Conservation (phyloP, 2,888 invertebrate genomes). For the Polyommatus icarus region DNA sequence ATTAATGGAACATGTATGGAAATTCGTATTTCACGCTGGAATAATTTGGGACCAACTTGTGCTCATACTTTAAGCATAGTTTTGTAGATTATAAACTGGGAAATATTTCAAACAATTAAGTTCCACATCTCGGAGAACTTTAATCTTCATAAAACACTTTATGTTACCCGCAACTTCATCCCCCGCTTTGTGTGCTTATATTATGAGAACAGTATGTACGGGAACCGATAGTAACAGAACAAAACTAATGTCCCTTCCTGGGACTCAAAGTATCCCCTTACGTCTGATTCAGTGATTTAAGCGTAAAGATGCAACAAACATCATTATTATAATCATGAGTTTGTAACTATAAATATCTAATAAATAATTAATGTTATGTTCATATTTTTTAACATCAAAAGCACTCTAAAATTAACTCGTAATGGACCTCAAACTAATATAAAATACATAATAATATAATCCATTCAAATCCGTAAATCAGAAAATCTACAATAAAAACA, state of each 20-base stretch:
- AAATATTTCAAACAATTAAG: conserved; percentile 7
- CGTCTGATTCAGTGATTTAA: not conserved
- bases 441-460: not conserved
- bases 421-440: not conserved
- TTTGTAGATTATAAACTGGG: not conserved
- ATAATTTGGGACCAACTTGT: not conserved
- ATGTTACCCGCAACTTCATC: not conserved
- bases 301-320: not conserved
- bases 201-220: not conserved
- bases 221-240: too few relatives aligned
- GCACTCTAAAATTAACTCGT: not conserved
- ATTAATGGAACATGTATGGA: conserved; percentile 6
- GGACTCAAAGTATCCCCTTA: not conserved
- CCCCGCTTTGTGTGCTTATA: not conserved
- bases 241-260: too few relatives aligned
- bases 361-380: too few relatives aligned
- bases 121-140: not conserved
- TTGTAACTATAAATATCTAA: too few relatives aligned
- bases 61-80: not conserved
- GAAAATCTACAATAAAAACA: not conserved
- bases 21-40: not conserved
- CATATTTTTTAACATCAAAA: not conserved
- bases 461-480: not conserved
- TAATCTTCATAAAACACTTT: conserved; percentile 1
- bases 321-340: too few relatives aligned